phyloP scores from a whole-genome alignment of 2,888 invertebrate species.

The Drosophila emarginata region DNA sequence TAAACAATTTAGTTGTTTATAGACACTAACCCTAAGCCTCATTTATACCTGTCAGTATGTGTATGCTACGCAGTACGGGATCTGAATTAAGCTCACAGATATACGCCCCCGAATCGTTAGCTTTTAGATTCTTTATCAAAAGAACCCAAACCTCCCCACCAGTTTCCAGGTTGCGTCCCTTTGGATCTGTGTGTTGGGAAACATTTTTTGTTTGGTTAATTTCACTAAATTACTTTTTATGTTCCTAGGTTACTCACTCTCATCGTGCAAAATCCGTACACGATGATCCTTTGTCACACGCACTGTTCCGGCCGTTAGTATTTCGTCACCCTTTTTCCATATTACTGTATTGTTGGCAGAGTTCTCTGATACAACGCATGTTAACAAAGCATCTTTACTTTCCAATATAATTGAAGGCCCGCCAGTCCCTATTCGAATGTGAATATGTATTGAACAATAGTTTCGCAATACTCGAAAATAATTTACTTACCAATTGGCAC shows the following conservation, averaged over 20 bases:
- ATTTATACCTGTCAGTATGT: slow-evolving; percentile 88
- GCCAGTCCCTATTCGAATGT: slow-evolving; percentile 75
- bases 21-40: neutral
- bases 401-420: slow-evolving; percentile 84
- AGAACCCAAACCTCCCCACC: slow-evolving; percentile 94
- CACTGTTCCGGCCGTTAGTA: slow-evolving; percentile 89
- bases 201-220: neutral
- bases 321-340: slow-evolving; percentile 89
- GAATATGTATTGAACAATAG: neutral
- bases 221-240: neutral
- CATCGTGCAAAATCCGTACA: slow-evolving; percentile 89
- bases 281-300: slow-evolving; percentile 90
- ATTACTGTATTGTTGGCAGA: slow-evolving; percentile 86
- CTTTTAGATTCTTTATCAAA: slow-evolving; percentile 87
- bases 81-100: slow-evolving; percentile 92
- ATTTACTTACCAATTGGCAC: slow-evolving; percentile 77
- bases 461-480: neutral
- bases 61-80: slow-evolving; percentile 90
- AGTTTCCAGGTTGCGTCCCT: slow-evolving; percentile 67
- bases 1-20: neutral
- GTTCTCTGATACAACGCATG: slow-evolving; percentile 89
- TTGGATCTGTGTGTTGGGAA: slow-evolving; percentile 66
- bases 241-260: slow-evolving; percentile 84
- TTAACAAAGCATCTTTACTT: slow-evolving; percentile 91
- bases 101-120: slow-evolving; percentile 90